phyloP scores from a whole-genome alignment of 2,113 vertebrate species.

The Monarcha castaneiventris region DNA sequence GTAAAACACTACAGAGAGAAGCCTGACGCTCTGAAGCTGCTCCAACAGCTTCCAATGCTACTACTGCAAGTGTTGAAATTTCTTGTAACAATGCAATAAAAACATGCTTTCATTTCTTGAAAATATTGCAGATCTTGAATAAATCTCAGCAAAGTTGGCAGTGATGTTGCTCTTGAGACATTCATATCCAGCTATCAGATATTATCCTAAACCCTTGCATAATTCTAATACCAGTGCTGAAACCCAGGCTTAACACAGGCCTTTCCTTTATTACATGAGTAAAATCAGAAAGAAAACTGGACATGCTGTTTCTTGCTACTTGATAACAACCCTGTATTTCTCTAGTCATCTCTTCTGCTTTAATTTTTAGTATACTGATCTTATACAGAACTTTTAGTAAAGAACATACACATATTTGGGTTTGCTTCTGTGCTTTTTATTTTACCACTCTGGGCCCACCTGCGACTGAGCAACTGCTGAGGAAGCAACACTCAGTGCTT shows the following conservation, averaged over 20 bases:
- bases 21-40: neutral
- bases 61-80: neutral
- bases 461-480: neutral
- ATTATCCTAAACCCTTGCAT: neutral
- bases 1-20: neutral
- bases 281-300: neutral
- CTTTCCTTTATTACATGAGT: neutral
- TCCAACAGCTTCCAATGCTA: neutral
- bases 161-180: neutral
- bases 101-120: neutral
- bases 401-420: neutral
- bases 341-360: neutral
- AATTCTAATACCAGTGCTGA: neutral
- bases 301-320: neutral
- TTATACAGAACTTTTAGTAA: slow-evolving; percentile 48
- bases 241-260: neutral
- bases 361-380: neutral
- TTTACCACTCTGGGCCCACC: neutral
- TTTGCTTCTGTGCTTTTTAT: neutral
- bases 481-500: neutral
- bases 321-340: neutral
- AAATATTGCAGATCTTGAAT: neutral
- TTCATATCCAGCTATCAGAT: neutral
- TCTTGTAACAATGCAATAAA: neutral
- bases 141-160: neutral